A percentile compares a stretch with the other conserved stretches of the same genome.
Evolutionary conservation across 2,888 invertebrate species (phyloP).

Genomic region (Lysandra coridon): DNA sequence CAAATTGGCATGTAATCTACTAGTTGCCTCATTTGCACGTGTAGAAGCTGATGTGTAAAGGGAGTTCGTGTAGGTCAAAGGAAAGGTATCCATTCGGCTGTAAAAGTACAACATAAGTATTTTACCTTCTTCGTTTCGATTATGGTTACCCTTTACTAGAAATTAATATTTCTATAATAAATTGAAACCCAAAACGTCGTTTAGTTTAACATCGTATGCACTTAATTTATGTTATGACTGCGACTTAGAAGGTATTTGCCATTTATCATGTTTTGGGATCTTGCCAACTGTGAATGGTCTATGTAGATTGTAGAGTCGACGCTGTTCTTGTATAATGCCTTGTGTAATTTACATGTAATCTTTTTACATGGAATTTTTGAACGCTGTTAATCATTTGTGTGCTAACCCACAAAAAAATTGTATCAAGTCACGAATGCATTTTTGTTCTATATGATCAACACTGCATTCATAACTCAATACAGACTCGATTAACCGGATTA

Average conservation of each 20-base stretch:
- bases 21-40: slow-evolving; percentile 31
- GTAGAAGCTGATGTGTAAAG: slow-evolving; percentile 58
- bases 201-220: slow-evolving; percentile 20
- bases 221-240: slow-evolving; percentile 18
- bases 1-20: not conserved
- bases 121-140: slow-evolving; percentile 8
- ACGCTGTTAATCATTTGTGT: not conserved
- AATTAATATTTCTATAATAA: not conserved
- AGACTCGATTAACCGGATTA: not conserved
- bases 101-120: slow-evolving; percentile 49
- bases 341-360: not conserved
- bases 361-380: not conserved
- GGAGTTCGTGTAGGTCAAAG: slow-evolving; percentile 62
- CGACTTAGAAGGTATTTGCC: slow-evolving; percentile 23
- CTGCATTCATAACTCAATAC: not conserved
- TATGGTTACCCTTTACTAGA: not conserved
- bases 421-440: not conserved
- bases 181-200: not conserved
- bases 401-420: not conserved
- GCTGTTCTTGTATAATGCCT: slow-evolving; percentile 12
- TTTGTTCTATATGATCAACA: not conserved
- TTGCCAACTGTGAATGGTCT: slow-evolving; percentile 21
- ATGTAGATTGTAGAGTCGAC: slow-evolving; percentile 10
- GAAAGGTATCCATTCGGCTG: slow-evolving; percentile 65
- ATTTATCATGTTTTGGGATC: slow-evolving; percentile 19